phyloP scores from a whole-genome alignment of 2,113 vertebrate species.

The Corythoichthys haematopterus region DNA sequence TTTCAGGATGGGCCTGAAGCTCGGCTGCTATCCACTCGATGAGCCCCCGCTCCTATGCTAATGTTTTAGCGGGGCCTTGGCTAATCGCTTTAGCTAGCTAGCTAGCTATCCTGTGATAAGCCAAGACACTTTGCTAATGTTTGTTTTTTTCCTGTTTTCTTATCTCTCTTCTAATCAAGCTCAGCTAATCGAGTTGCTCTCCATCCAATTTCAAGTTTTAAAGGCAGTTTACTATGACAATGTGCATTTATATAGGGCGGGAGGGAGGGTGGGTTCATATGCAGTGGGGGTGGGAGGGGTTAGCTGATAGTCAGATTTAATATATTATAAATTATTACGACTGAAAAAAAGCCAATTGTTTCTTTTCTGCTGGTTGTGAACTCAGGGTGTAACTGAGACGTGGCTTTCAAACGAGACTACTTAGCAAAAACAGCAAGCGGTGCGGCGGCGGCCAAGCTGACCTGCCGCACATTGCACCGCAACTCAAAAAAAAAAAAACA shows the following conservation, averaged over 20 bases:
- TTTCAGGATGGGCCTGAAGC: slow-evolving; percentile 64
- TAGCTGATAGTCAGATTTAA: slow-evolving; percentile 62
- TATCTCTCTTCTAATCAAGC: slow-evolving; percentile 38
- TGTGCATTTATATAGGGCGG: slow-evolving; percentile 62
- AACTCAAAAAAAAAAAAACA: background rate
- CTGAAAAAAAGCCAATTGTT: slow-evolving; percentile 66
- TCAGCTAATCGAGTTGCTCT: slow-evolving; percentile 36
- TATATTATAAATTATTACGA: slow-evolving; percentile 72
- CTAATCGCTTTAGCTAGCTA: slow-evolving; percentile 29
- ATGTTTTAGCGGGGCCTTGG: slow-evolving; percentile 29
- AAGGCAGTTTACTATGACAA: slow-evolving; percentile 59
- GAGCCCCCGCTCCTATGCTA: slow-evolving; percentile 28
- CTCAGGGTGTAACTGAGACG: slow-evolving; percentile 74
- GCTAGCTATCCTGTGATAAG: slow-evolving; percentile 39
- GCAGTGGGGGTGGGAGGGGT: slow-evolving; percentile 48
- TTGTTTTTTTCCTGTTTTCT: slow-evolving; percentile 17
- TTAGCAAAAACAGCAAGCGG: slow-evolving; percentile 9
- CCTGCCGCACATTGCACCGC: background rate
- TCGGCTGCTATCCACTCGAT: slow-evolving; percentile 60
- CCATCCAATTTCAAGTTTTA: slow-evolving; percentile 52
- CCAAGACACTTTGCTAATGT: slow-evolving; percentile 41
- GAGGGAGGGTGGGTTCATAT: slow-evolving; percentile 45
- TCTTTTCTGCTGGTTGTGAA: slow-evolving; percentile 60
- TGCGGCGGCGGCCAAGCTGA: background rate
- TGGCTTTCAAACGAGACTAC: slow-evolving; percentile 56